Evolutionary conservation across 2,888 invertebrate genomes (phyloP), one percentile per base, ranked within the genome.

Genomic region (Luffia ferchaultella): DNA sequence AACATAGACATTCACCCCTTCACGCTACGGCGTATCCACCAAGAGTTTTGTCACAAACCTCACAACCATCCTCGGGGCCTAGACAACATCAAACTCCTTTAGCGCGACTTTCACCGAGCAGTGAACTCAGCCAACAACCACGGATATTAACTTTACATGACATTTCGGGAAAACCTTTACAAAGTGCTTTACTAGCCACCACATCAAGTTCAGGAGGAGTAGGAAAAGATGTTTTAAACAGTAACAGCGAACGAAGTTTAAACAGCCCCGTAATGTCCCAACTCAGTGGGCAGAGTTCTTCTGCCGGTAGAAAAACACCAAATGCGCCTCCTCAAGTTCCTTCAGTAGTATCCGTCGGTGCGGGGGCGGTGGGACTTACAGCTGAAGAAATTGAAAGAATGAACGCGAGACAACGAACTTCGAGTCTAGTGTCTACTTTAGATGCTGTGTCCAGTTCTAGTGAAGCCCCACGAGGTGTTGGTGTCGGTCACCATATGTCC

Each of bases 201-300:
- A 93, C 95, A 1, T 95, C 94, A 1, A 93, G 93, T 62, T 94
- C 94, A 0, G 94, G 94, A 1, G 93, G 93, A 2, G 93, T 93
- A 1, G 93, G 93, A 9, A 94, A 94, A 76, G 93, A 94, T 70
- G 93, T 89, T n/a, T 82, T 95, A 44, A 94, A 95, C 72, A 94
- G 94, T 62, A 95, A 95, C 67, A 95, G 95, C 73, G 96, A 96
- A 73, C 86, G 96, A 50, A 95, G 95, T 67, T 85, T 96, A 45
- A 96, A 96, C 69, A 96, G 95, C 63, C 95, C 96, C 0, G 95
- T 95, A 7, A 94, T 94, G 93, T 95, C 95, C 20, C 95, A 95
- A 67, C 71, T 96, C 40, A 95, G 95, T 55, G 93, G 93, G 0
- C 93, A 93, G 71, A 93, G 93, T 70, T 93, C 93, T 12, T 90